A percentile compares a stretch with the other conserved stretches of the same genome.
Evolutionary conservation across 2,888 invertebrate species (phyloP).

Genomic region (Pollenia angustigena): DNA sequence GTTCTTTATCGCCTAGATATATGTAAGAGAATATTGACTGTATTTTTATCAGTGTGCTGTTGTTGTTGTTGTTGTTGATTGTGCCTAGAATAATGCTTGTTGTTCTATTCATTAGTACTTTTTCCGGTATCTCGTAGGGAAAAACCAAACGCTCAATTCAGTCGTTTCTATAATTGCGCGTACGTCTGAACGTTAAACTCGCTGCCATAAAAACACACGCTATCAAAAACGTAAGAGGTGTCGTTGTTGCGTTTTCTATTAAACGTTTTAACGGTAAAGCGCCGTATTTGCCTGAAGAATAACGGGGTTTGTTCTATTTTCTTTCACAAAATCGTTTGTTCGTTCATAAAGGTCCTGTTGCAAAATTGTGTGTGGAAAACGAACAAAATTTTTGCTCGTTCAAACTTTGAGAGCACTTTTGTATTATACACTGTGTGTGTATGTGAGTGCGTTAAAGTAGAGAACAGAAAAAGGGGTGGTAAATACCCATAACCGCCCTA

Average conservation of each 20-base stretch:
- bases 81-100: slow-evolving; percentile 17
- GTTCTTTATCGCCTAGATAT: slow-evolving; percentile 56
- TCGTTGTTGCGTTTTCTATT: slow-evolving; percentile 22
- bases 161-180: slow-evolving; percentile 69
- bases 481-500: slow-evolving; percentile 71
- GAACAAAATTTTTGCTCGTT: slow-evolving; percentile 20
- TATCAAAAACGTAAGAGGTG: slow-evolving; percentile 5
- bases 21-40: slow-evolving; percentile 50
- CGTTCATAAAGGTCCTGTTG: slow-evolving; percentile 31
- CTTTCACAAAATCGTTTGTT: neutral
- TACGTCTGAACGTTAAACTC: slow-evolving; percentile 51
- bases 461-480: slow-evolving; percentile 66
- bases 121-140: slow-evolving; percentile 64
- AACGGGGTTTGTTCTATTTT: slow-evolving; percentile 22
- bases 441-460: slow-evolving; percentile 12
- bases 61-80: slow-evolving; percentile 4
- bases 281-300: slow-evolving; percentile 16
- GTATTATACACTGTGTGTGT: neutral
- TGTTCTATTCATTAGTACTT: slow-evolving; percentile 34
- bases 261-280: slow-evolving; percentile 29
- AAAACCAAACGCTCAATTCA: slow-evolving; percentile 78
- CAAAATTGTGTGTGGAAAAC: slow-evolving; percentile 2
- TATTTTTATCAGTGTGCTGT: slow-evolving; percentile 20
- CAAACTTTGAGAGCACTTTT: slow-evolving; percentile 39
- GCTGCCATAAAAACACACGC: slow-evolving; percentile 31